Conservation (phyloP, 1,140 invertebrate genomes). For the Gryllus bimaculatus region DNA sequence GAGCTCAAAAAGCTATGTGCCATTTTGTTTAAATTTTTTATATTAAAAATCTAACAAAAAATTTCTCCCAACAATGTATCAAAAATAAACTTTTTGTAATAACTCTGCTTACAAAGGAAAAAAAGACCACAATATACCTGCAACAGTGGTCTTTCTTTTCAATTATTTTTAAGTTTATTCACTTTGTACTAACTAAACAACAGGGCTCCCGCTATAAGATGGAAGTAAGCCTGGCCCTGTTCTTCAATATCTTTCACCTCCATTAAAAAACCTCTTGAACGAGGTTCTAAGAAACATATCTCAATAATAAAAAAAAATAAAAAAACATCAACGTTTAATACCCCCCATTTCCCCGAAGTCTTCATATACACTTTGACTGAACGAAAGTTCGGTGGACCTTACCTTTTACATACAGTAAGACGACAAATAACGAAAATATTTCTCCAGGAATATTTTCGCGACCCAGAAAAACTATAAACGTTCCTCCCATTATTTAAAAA, state of each 20-base stretch:
- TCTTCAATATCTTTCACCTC: slow-evolving; percentile 18
- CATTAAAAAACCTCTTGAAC: slow-evolving; percentile 20
- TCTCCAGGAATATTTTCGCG: slow-evolving; percentile 7
- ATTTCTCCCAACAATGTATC: slow-evolving; percentile 42
- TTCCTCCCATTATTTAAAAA: slow-evolving; percentile 4
- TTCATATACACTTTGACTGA: slow-evolving; percentile 22
- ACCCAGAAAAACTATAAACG: slow-evolving; percentile 17
- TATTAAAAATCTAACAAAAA: slow-evolving; percentile 34
- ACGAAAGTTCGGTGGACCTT: slow-evolving; percentile 22
- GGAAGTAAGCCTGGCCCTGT: slow-evolving; percentile 17
- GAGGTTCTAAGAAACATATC: slow-evolving; percentile 19
- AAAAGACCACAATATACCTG: slow-evolving; percentile 35
- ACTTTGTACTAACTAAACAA: slow-evolving; percentile 35
- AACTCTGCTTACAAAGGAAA: slow-evolving; percentile 30
- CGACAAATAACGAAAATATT: slow-evolving; percentile 20
- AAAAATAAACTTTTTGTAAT: slow-evolving; percentile 41
- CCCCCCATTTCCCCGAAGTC: slow-evolving; percentile 16
- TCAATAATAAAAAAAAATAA: slow-evolving; percentile 17
- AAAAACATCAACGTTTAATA: slow-evolving; percentile 15
- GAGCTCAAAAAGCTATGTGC: slow-evolving; percentile 23
- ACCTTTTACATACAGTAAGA: slow-evolving; percentile 22
- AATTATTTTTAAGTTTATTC: slow-evolving; percentile 27
- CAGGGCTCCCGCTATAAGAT: slow-evolving; percentile 20
- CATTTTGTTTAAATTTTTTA: slow-evolving; percentile 23
- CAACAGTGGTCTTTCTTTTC: slow-evolving; percentile 33